A percentile compares a stretch with the other conserved stretches of the same genome.
phyloP scores from a whole-genome alignment of 64 coral and sea anemone species.

The Montipora efflorescens region DNA sequence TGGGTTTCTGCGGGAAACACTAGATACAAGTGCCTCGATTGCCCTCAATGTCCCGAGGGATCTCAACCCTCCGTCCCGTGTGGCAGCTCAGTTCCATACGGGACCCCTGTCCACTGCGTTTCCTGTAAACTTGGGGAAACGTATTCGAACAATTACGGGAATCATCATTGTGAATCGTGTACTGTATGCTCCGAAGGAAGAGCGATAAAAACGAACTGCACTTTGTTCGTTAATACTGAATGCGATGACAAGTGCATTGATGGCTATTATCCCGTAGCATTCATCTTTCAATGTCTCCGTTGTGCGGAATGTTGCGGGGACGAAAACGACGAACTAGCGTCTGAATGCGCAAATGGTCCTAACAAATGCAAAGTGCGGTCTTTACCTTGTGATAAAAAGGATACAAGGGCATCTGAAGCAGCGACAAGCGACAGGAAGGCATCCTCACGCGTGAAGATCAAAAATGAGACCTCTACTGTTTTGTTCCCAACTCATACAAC shows the following conservation, averaged over 20 bases:
- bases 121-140: conserved; percentile 5
- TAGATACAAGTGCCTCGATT: conserved; percentile 23
- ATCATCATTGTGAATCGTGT: conserved; percentile 32
- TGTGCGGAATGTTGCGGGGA: conserved; percentile 56
- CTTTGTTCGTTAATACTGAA: not conserved
- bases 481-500: too few species aligned
- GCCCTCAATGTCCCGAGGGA: conserved; percentile 14
- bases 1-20: not conserved
- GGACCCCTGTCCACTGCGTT: conserved; percentile 8
- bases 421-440: not conserved
- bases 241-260: conserved; percentile 5
- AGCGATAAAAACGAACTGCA: conserved; percentile 41
- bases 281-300: conserved; percentile 13
- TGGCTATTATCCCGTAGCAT: conserved; percentile 37
- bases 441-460: rapidly evolving
- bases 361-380: conserved; percentile 13
- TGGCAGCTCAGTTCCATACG: conserved; percentile 24
- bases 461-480: too few species aligned
- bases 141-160: conserved; percentile 16
- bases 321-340: not conserved
- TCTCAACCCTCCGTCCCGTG: conserved; percentile 14
- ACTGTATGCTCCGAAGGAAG: conserved; percentile 27
- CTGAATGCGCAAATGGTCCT: not conserved
- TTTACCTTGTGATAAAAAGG: not conserved
- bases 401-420: not conserved